phyloP scores from a whole-genome alignment of 2,797 vertebrate species.

The Xyrichtys novacula region DNA sequence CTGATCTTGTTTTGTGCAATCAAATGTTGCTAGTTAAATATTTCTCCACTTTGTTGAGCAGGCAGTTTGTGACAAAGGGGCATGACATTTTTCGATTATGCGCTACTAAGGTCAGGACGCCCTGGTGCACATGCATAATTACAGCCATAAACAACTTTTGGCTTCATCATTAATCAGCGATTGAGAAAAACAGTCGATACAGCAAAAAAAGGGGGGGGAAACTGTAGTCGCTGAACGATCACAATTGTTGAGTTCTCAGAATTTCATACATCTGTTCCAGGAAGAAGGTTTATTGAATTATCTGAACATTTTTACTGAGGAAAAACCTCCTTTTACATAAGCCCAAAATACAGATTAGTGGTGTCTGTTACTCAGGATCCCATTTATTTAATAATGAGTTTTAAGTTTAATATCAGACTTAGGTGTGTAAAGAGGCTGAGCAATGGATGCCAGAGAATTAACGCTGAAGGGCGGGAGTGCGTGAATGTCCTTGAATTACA shows the following conservation, averaged over 20 bases:
- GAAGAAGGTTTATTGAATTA: not conserved
- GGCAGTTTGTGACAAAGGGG: not conserved
- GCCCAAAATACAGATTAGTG: not conserved
- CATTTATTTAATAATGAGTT: not conserved
- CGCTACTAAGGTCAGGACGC: conserved; percentile 19
- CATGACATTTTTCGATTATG: not conserved
- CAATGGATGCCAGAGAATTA: not conserved
- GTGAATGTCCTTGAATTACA: not conserved
- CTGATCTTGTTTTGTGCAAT: too few relatives aligned
- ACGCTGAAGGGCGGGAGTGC: not conserved
- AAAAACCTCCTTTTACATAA: conserved; percentile 7
- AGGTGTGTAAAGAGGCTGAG: not conserved
- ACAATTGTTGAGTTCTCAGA: not conserved
- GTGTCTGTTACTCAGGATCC: not conserved
- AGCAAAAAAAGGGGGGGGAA: not conserved
- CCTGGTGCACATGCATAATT: not conserved
- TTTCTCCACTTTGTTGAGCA: not conserved
- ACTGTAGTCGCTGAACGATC: not conserved
- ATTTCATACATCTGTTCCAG: not conserved
- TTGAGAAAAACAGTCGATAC: not conserved
- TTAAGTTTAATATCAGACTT: not conserved
- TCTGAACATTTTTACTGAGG: conserved; percentile 1
- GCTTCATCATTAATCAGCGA: conserved; percentile 39
- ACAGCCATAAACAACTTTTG: conserved; percentile 17
- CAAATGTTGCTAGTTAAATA: too few relatives aligned